Base-by-base conservation (phyloP, 1,140 invertebrate species). In the Zaprionus inermis region DNA sequence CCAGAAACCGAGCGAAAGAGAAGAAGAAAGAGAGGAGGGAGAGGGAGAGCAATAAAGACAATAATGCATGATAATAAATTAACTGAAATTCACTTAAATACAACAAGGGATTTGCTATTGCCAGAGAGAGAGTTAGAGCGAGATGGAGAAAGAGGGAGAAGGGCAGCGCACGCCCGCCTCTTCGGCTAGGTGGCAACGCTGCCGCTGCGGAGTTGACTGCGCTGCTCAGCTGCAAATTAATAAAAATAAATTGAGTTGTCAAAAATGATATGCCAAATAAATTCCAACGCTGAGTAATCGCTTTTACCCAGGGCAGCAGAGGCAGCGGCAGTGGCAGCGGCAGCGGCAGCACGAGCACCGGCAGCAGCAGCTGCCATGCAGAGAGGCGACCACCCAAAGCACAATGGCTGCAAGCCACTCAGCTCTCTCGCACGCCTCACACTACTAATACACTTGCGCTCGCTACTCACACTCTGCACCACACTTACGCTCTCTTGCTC, bases 231-330 rank as follows among this genome's bases (percentile, higher is more conserved):
- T 75, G 81, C 83, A 91, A 91, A 92, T 91, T 92, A 92, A 92
- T 92, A 90, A 90, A 91, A 92, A 92, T 92, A 92, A 92, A 92
- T 92, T 92, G 91, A 92, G 91, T 92, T 92, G 91, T 92, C 91
- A 91, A 84, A 85, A 91, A 92, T 92, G 88, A 92, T 92, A 91
- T 90, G 81, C 77, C 77, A 92, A 91, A 91, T 92, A 92, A 91
- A 92, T 92, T 86, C 88, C 88, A 91, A 89, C 78, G 79, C 79
- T 92, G 91, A 91, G 88, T 92, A 92, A 92, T 92, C 88, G 90
- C 76, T 85, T 85, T 85, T 77, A 68, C 61, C 41, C 58, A 63
- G 64, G 46, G 36, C 64, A 67, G 54, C 36, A 32, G 30, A 7
- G 18, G 44, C 44, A 49, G 44, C 63, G 28, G 24, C 61, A 54